phyloP scores from a whole-genome alignment of 1,140 invertebrate genomes.

The Dendroctonus ponderosae region DNA sequence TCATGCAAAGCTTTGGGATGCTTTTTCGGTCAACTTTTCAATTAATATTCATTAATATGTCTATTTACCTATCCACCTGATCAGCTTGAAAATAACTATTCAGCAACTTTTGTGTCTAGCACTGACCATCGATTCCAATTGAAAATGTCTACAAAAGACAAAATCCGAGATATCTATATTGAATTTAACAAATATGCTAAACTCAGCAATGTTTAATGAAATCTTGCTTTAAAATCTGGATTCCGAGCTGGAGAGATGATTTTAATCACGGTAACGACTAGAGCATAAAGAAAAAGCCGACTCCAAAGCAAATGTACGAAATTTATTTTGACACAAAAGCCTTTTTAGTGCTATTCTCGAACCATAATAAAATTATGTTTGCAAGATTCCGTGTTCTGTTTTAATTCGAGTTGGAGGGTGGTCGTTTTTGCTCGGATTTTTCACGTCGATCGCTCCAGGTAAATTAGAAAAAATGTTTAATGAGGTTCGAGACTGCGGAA shows the following conservation, averaged over 20 bases:
- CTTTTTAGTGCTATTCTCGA: slow-evolving; percentile 24
- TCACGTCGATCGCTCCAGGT: neutral
- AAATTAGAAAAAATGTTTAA: neutral
- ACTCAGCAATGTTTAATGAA: slow-evolving; percentile 25
- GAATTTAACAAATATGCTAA: slow-evolving; percentile 28
- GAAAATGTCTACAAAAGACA: neutral
- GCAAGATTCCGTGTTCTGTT: slow-evolving; percentile 18
- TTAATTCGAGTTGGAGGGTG: slow-evolving; percentile 3
- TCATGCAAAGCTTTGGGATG: no score
- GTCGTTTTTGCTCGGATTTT: neutral
- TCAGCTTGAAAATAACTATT: no score
- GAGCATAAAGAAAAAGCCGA: slow-evolving; percentile 23
- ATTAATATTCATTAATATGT: no score
- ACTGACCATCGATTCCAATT: neutral
- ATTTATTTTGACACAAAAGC: slow-evolving; percentile 32
- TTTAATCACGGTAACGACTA: slow-evolving; percentile 27
- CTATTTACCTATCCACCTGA: no score
- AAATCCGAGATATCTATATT: slow-evolving; percentile 14
- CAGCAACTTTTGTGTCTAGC: neutral
- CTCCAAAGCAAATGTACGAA: slow-evolving; percentile 24
- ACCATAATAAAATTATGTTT: slow-evolving; percentile 28
- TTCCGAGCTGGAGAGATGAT: slow-evolving; percentile 18
- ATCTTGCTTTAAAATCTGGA: slow-evolving; percentile 27
- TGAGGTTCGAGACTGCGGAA: no score
- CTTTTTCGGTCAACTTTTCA: no score